Conservation (phyloP, 2,797 vertebrate genomes). For the Dermochelys coriacea region DNA sequence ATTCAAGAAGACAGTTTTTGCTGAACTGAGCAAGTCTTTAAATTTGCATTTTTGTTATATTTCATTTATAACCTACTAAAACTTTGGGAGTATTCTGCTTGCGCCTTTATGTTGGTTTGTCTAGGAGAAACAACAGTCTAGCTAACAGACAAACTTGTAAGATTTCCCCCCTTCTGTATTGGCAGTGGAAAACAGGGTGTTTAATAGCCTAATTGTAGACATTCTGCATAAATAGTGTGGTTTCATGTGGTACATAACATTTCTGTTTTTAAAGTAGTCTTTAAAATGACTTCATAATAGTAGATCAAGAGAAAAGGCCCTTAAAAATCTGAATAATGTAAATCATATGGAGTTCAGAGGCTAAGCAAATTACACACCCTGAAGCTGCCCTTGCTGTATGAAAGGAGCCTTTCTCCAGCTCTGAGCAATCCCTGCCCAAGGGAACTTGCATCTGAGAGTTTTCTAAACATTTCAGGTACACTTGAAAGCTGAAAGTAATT, state of each 20-base stretch:
- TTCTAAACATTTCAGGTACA: conserved; percentile 91
- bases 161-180: neutral
- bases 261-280: conserved; percentile 79
- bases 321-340: conserved; percentile 85
- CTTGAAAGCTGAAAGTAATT: conserved; percentile 93
- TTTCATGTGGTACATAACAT: conserved; percentile 71
- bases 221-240: conserved; percentile 58
- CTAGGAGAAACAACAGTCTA: conserved; percentile 56
- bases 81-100: conserved; percentile 26
- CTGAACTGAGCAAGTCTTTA: neutral
- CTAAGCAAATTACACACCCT: conserved; percentile 90
- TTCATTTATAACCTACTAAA: conserved; percentile 39
- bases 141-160: conserved; percentile 60
- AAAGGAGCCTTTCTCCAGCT: conserved; percentile 92
- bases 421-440: conserved; percentile 83
- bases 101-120: conserved; percentile 48
- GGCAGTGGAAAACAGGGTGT: conserved; percentile 63
- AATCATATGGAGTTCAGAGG: conserved; percentile 87
- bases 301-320: conserved; percentile 78
- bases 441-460: conserved; percentile 88
- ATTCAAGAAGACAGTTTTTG: conserved; percentile 44
- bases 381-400: conserved; percentile 86
- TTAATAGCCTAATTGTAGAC: conserved; percentile 69
- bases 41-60: conserved; percentile 34
- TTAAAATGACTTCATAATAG: conserved; percentile 81